Percentiles rank a stretch among this genome's conserved stretches.
These are phyloP conservation scores for Oikopleura vanhoeffeni DNA, from an alignment of 23 tunicate genomes.

Conservation along the genomic window DNA sequence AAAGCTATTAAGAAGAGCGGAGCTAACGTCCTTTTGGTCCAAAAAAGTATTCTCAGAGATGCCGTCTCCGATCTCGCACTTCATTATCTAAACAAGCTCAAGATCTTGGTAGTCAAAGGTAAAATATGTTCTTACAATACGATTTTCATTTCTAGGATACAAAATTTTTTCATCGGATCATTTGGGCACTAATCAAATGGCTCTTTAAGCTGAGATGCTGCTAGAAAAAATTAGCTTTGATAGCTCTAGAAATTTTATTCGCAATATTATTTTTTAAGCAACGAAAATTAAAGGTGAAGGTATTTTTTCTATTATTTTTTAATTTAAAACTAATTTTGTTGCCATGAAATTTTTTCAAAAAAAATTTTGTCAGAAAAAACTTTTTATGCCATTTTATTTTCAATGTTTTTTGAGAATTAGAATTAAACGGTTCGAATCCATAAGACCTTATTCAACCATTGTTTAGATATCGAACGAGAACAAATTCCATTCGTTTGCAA, in stretches of 20 bases:
- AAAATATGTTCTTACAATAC: not conserved
- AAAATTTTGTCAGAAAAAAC: not conserved
- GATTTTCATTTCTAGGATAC: too few species aligned
- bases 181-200: too few species aligned
- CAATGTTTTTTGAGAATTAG: not conserved
- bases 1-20: conserved; percentile 88
- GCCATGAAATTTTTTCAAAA: too few species aligned
- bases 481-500: conserved; percentile 89
- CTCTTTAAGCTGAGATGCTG: too few species aligned
- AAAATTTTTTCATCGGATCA: too few species aligned
- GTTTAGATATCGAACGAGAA: conserved; percentile 50
- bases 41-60: conserved; percentile 80
- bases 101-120: conserved; percentile 59
- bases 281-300: too few species aligned
- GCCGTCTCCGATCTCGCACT: conserved; percentile 80
- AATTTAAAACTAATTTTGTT: too few species aligned
- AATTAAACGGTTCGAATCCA: not conserved
- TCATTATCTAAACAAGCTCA: conserved; percentile 84
- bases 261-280: too few species aligned
- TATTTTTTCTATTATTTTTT: too few species aligned
- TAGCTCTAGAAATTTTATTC: too few species aligned
- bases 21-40: conserved; percentile 73
- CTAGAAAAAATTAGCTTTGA: too few species aligned
- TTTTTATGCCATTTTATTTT: not conserved
- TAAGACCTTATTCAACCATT: not conserved